These are phyloP conservation scores for Pseudococcus longispinus DNA, from an alignment of 2,888 invertebrate species.

Conservation along the genomic window DNA sequence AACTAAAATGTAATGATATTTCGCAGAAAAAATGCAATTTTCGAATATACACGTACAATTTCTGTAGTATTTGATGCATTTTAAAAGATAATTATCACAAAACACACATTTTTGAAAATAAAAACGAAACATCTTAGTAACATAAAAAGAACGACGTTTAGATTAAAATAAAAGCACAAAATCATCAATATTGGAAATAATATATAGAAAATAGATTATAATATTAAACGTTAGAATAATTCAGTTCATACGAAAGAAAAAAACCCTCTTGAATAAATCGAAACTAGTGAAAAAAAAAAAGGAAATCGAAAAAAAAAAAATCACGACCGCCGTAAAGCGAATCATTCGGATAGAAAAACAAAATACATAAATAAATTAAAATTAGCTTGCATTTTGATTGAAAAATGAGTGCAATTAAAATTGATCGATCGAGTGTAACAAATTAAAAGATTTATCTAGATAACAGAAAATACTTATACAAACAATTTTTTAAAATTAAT, in stretches of 20 bases:
- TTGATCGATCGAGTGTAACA: neutral
- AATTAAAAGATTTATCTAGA: neutral
- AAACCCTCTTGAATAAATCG: neutral
- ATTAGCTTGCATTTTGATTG: neutral
- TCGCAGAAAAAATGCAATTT: constrained; percentile 28
- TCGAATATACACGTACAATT: neutral
- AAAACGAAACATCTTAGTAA: neutral
- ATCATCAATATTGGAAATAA: neutral
- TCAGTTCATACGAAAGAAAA: neutral
- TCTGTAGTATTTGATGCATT: neutral
- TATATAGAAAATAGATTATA: neutral
- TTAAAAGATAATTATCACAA: constrained; percentile 42
- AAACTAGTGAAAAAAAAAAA: neutral
- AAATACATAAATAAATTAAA: neutral
- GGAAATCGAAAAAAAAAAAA: neutral
- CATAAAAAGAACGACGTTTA: neutral
- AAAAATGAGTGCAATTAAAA: neutral
- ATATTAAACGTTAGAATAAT: neutral
- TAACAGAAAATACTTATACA: neutral
- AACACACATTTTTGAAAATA: constrained; percentile 10
- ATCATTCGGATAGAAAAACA: neutral
- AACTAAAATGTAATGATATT: neutral
- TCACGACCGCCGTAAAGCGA: neutral
- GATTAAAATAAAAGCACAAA: neutral
- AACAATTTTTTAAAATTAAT: neutral